These are phyloP conservation scores for Gymnocephalus cernua DNA, from an alignment of 2,113 vertebrate genomes.

Conservation along the genomic window DNA sequence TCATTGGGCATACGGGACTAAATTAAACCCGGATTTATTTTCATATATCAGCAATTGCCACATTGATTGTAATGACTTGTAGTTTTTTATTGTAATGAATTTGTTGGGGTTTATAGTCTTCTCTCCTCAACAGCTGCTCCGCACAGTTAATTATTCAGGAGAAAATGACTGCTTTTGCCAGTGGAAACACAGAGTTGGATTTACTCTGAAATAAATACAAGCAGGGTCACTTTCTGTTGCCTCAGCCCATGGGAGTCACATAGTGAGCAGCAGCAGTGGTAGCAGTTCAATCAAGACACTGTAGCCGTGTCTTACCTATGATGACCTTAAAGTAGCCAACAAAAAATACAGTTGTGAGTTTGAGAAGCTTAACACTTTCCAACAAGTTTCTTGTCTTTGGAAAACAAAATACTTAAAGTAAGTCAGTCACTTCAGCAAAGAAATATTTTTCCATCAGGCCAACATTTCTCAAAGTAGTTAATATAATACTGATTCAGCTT, in stretches of 20 bases:
- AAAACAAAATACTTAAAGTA: background rate
- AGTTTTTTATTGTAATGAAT: conserved; percentile 21
- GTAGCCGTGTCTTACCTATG: conserved; percentile 14
- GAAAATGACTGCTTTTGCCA: conserved; percentile 31
- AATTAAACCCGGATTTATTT: conserved; percentile 23
- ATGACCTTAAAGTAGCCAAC: background rate
- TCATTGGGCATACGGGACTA: background rate
- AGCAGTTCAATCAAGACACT: conserved; percentile 8
- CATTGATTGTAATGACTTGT: conserved; percentile 25
- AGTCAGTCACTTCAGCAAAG: background rate
- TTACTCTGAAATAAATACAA: conserved; percentile 39
- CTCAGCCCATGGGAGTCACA: conserved; percentile 8
- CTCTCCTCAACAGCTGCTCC: conserved; percentile 19
- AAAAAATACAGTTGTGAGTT: background rate
- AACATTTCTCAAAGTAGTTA: background rate
- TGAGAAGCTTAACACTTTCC: background rate
- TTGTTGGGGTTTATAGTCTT: conserved; percentile 25
- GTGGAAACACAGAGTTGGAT: conserved; percentile 32
- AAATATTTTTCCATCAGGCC: background rate
- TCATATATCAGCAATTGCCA: conserved; percentile 6
- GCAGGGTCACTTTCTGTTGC: conserved; percentile 44
- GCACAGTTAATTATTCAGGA: conserved; percentile 58
- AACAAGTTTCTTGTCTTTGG: background rate
- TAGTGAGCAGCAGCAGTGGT: conserved; percentile 1
- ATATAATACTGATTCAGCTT: background rate